Conservation (phyloP, 1,140 invertebrate species). For the Drosophila oshimai region DNA sequence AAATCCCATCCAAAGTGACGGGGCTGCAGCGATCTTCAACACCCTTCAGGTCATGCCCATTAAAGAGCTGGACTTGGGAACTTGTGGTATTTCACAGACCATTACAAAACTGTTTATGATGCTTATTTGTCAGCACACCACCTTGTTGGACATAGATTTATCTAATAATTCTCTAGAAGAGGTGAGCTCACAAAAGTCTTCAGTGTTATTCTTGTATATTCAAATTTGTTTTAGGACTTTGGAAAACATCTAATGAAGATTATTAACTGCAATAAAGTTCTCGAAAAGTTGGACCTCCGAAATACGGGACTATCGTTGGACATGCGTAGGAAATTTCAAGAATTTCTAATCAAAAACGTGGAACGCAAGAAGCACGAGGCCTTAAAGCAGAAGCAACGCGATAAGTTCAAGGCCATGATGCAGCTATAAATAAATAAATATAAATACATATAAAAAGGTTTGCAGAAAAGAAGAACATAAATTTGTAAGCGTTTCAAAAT, state of each 20-base stretch:
- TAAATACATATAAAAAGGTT: background rate
- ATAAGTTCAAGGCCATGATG: conserved; percentile 61
- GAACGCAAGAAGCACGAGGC: conserved; percentile 57
- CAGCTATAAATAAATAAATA: conserved; percentile 25
- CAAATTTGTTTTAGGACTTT: conserved; percentile 47
- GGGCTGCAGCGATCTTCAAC: conserved; percentile 74
- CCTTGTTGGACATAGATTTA: conserved; percentile 58
- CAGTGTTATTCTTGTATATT: background rate
- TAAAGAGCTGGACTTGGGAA: conserved; percentile 55
- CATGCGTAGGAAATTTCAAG: conserved; percentile 57
- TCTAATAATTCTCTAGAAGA: conserved; percentile 72
- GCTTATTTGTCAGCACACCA: conserved; percentile 66
- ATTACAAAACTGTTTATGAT: conserved; percentile 77
- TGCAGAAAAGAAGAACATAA: too few relatives aligned
- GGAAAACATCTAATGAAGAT: conserved; percentile 67
- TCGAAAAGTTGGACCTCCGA: conserved; percentile 67
- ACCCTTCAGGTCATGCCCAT: conserved; percentile 65
- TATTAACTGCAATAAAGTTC: conserved; percentile 62
- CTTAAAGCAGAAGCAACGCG: conserved; percentile 49
- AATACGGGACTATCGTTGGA: conserved; percentile 62
- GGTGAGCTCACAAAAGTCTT: conserved; percentile 6
- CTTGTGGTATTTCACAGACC: conserved; percentile 57
- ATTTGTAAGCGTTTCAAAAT: too few relatives aligned
- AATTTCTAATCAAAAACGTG: conserved; percentile 51
- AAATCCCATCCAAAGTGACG: conserved; percentile 79